Percentiles rank a stretch among this genome's conserved stretches.
These are phyloP conservation scores for Thaumatotibia leucotreta DNA, from an alignment of 1,140 invertebrate species.

Conservation along the genomic window DNA sequence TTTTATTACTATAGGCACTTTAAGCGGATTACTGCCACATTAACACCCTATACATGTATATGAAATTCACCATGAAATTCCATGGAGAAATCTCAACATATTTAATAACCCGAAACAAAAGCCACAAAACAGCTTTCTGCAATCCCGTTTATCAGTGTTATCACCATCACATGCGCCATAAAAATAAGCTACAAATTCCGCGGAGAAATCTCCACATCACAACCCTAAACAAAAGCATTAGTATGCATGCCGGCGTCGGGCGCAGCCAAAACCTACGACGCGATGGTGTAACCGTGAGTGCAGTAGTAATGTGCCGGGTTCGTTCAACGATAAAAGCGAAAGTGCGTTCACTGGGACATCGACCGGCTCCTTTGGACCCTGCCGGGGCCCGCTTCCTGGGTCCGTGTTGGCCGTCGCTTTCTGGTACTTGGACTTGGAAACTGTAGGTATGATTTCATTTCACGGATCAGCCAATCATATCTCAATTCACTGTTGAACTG, in stretches of 20 bases:
- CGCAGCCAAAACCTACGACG: constrained; percentile 60
- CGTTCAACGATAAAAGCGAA: constrained; percentile 74
- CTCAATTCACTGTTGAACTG: no score
- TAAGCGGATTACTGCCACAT: no score
- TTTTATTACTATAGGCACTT: no score
- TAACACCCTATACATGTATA: no score
- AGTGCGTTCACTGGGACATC: constrained; percentile 75
- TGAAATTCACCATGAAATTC: background rate
- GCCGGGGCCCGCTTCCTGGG: constrained; percentile 50
- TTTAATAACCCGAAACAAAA: no score
- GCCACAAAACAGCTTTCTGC: no score
- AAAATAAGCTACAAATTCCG: background rate
- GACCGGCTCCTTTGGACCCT: constrained; percentile 58
- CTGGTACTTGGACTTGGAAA: no score
- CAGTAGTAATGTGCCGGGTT: constrained; percentile 71
- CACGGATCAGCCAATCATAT: no score
- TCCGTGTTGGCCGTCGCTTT: no score
- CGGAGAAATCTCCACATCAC: constrained; percentile 66
- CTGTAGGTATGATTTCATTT: no score
- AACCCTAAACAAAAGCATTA: constrained; percentile 58
- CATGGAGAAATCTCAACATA: constrained; percentile 63
- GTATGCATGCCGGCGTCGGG: constrained; percentile 63
- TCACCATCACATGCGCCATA: background rate
- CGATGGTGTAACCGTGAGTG: constrained; percentile 71
- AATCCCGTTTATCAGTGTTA: no score